phyloP scores from a whole-genome alignment of 2,888 invertebrate genomes.

The Dilophus febrilis region DNA sequence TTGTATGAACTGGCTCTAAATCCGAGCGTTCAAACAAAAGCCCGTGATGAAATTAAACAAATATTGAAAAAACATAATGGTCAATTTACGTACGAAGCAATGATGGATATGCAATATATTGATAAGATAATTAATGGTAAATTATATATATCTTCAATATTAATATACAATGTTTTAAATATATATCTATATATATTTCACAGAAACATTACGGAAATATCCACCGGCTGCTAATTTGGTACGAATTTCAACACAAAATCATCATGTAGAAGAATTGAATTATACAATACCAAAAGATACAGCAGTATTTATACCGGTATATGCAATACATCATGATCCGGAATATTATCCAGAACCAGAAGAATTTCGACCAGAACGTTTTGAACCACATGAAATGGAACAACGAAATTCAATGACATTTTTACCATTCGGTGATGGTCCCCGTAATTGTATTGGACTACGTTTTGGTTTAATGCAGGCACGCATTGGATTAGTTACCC shows the following conservation, averaged over 20 bases:
- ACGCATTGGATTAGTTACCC: constrained; percentile 18
- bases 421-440: constrained; percentile 23
- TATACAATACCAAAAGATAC: constrained; percentile 35
- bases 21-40: constrained; percentile 32
- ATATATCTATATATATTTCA: too few species aligned
- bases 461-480: constrained; percentile 20
- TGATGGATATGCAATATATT: constrained; percentile 28
- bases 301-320: constrained; percentile 16
- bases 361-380: constrained; percentile 25
- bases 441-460: constrained; percentile 14
- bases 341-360: constrained; percentile 22
- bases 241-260: constrained; percentile 34
- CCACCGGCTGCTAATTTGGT: constrained; percentile 35
- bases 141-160: background rate
- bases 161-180: constrained; percentile 2
- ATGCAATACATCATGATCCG: constrained; percentile 22
- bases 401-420: constrained; percentile 15
- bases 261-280: constrained; percentile 31
- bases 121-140: constrained; percentile 30
- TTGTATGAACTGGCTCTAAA: constrained; percentile 36
- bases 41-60: constrained; percentile 30
- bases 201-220: constrained; percentile 38
- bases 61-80: constrained; percentile 18
- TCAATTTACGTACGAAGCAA: constrained; percentile 25
- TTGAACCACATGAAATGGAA: constrained; percentile 15